These are phyloP conservation scores for Phania funesta DNA, from an alignment of 2,888 invertebrate species.

Conservation along the genomic window DNA sequence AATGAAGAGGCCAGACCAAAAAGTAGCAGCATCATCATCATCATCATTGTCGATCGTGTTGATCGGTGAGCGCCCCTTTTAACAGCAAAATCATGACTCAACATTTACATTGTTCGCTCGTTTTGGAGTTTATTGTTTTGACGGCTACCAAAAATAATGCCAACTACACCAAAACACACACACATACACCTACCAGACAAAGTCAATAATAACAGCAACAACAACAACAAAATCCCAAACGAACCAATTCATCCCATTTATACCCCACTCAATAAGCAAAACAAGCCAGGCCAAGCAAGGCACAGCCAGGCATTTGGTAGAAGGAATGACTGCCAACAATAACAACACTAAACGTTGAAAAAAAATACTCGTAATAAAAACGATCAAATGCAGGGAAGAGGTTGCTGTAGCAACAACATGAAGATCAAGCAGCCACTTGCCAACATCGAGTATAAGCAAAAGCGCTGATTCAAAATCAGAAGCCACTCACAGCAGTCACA, in stretches of 20 bases:
- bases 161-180: slow-evolving; percentile 22
- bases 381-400: slow-evolving; percentile 42
- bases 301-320: slow-evolving; percentile 25
- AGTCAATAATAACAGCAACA: slow-evolving; percentile 34
- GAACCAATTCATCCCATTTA: slow-evolving; percentile 53
- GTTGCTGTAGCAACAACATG: slow-evolving; percentile 13
- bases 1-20: slow-evolving; percentile 27
- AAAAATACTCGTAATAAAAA: slow-evolving; percentile 52
- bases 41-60: slow-evolving; percentile 77
- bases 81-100: slow-evolving; percentile 79
- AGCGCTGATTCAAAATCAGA: slow-evolving; percentile 28
- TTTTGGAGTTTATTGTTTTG: slow-evolving; percentile 80
- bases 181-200: slow-evolving; percentile 9
- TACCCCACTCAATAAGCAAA: slow-evolving; percentile 48
- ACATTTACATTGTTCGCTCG: slow-evolving; percentile 79
- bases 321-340: slow-evolving; percentile 18
- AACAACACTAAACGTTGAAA: slow-evolving; percentile 39
- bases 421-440: slow-evolving; percentile 32
- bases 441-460: slow-evolving; percentile 32
- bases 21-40: slow-evolving; percentile 52
- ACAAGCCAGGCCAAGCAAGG: slow-evolving; percentile 16
- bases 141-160: slow-evolving; percentile 70
- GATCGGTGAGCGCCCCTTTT: slow-evolving; percentile 79
- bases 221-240: not conserved
- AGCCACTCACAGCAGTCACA: slow-evolving; percentile 52